Conservation (phyloP, 1,140 invertebrate genomes). For the Aporrectodea caliginosa region DNA sequence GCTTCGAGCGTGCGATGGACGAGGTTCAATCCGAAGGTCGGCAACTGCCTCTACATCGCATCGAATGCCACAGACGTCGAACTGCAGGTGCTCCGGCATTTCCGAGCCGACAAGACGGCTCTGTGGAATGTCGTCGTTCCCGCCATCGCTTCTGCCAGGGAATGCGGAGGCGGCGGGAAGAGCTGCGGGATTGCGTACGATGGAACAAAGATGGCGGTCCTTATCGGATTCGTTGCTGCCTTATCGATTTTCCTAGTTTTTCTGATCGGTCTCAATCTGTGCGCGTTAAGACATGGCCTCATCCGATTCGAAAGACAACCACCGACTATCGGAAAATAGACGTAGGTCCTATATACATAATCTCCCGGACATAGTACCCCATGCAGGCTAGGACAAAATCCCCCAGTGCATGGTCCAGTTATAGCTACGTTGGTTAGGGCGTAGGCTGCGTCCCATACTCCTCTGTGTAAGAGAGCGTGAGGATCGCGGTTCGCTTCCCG, state of each 20-base stretch:
- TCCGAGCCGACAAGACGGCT: background rate
- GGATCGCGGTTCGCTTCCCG: too few species aligned
- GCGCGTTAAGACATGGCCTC: background rate
- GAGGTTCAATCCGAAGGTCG: background rate
- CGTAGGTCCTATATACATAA: too few species aligned
- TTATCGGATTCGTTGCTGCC: background rate
- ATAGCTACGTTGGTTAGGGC: too few species aligned
- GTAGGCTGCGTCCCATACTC: too few species aligned
- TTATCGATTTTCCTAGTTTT: background rate
- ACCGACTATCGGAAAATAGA: too few species aligned
- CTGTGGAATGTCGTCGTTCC: background rate
- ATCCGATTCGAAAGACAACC: constrained; percentile 7
- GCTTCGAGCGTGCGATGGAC: background rate
- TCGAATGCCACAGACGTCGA: background rate
- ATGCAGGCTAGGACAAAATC: too few species aligned
- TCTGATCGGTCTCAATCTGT: background rate
- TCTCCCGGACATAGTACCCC: too few species aligned
- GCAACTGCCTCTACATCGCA: background rate
- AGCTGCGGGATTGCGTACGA: background rate
- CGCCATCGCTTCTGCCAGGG: background rate
- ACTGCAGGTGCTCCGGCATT: background rate
- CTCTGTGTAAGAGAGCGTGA: too few species aligned
- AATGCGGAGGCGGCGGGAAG: background rate
- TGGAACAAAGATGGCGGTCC: background rate
- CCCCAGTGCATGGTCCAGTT: too few species aligned